Base-by-base conservation (phyloP, 1,140 invertebrate species). In the Macrobrachium rosenbergii region DNA sequence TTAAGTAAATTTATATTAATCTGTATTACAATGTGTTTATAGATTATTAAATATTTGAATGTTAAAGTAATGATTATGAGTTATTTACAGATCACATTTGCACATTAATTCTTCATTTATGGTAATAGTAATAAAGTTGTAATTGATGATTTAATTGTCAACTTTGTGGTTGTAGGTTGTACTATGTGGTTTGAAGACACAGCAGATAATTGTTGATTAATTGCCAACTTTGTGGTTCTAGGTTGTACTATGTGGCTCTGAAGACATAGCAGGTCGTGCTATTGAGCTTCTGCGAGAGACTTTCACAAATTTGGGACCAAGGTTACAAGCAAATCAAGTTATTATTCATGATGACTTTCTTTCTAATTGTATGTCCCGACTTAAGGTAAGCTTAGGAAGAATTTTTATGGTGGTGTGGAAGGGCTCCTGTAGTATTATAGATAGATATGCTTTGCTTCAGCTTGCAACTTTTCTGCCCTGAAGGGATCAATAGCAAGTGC, bases 141-240 rank as follows among this genome's bases (percentile, higher is more conserved):
- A 37, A 45, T 37, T 76, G n/a, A 45, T 37, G 19, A 14, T 14
- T 76, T 37, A 14, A 21, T 6, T 62, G 37, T 1, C 62, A 21
- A 43, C 16, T 19, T 60, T 23, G n/a, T 60, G 12, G 58, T 52
- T 52, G 11, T n/a, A n/a, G n/a, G n/a, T n/a, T n/a, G n/a, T n/a
- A n/a, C n/a, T n/a, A n/a, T n/a, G n/a, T n/a, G n/a, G n/a, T 94
- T 94, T 17, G 97, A 99, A 91, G 97, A 98, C 90, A 98, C 99
- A 89, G 97, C 97, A 43, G 94, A 63, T 12, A 43, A 52, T 43
- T 77, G n/a, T 19, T 43, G n/a, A 17, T 17, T 77, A 16, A 21
- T 8, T 62, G 37, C 2, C 62, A 23, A 43, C 6, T n/a, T 60
- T 23, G n/a, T 62, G 14, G 59, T 58, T 58, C 8, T 87, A 96